Conservation (phyloP, 30 jellyfish, hydroid and myxozoan genomes). For the Hydractinia echinata region DNA sequence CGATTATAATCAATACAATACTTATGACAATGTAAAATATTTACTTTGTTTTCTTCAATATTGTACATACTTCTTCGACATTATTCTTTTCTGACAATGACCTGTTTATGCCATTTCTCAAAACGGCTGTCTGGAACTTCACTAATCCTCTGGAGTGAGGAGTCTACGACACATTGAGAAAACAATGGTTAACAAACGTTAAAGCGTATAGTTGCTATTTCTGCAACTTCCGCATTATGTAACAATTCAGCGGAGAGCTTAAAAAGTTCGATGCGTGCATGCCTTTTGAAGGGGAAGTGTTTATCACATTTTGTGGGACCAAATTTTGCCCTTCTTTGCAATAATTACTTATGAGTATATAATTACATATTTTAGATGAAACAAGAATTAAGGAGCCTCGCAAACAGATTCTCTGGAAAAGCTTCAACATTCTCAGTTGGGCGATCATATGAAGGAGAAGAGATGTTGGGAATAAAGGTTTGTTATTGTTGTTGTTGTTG, state of each 20-base stretch:
- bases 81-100: too few species aligned
- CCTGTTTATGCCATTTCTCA: too few species aligned
- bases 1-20: constrained; percentile 72
- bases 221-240: too few species aligned
- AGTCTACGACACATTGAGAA: too few species aligned
- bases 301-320: too few species aligned
- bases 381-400: constrained; percentile 51
- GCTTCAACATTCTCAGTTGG: constrained; percentile 65
- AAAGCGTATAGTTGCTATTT: too few species aligned
- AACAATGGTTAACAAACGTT: too few species aligned
- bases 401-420: constrained; percentile 39
- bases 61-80: background rate
- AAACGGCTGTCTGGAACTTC: background rate
- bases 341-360: background rate
- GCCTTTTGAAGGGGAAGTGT: too few species aligned
- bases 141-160: too few species aligned
- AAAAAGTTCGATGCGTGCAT: too few species aligned
- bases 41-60: background rate
- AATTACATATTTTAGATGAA: constrained; percentile 38
- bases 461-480: constrained; percentile 72
- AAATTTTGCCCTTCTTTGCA: background rate
- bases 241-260: too few species aligned
- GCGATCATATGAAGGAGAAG: constrained; percentile 55
- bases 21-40: constrained; percentile 42
- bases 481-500: background rate